Percentiles rank a stretch among this genome's conserved stretches.
Evolutionary conservation across 2,113 vertebrate genomes (phyloP).

Genomic region (Saguinus imperator): DNA sequence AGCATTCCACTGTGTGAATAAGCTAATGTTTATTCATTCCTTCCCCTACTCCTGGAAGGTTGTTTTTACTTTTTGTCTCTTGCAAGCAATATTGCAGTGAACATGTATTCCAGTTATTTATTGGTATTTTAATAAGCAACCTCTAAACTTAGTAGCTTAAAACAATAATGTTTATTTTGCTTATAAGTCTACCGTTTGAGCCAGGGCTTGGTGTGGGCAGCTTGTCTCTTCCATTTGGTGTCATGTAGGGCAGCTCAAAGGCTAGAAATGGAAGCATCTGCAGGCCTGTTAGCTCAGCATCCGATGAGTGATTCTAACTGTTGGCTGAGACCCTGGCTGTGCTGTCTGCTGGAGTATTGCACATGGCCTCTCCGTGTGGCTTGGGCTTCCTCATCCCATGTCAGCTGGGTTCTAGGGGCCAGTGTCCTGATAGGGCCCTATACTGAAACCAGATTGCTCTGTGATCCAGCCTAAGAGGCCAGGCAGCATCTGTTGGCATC

Average conservation of each 20-base stretch:
- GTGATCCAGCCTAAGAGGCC: no score
- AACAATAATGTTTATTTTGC: background rate
- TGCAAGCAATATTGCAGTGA: background rate
- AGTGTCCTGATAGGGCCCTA: background rate
- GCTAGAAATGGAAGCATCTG: background rate
- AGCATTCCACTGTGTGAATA: background rate
- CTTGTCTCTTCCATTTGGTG: fast-evolving
- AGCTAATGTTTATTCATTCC: background rate
- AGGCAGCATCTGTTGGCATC: background rate
- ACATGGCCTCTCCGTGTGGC: fast-evolving
- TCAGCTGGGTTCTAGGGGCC: background rate
- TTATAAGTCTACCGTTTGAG: background rate
- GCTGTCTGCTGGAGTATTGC: fast-evolving
- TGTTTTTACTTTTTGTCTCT: background rate
- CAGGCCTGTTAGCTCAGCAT: background rate
- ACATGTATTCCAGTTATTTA: background rate
- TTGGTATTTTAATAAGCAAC: background rate
- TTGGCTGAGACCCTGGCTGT: no score
- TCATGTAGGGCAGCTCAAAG: fast-evolving
- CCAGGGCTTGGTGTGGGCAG: background rate
- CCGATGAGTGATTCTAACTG: background rate
- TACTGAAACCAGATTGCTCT: background rate
- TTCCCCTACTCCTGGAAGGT: background rate
- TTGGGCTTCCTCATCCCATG: background rate
- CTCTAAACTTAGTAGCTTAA: background rate